Evolutionary conservation across 2,888 invertebrate species (phyloP), one percentile per base, ranked within the genome.

Genomic region (Parnassius glacialis): DNA sequence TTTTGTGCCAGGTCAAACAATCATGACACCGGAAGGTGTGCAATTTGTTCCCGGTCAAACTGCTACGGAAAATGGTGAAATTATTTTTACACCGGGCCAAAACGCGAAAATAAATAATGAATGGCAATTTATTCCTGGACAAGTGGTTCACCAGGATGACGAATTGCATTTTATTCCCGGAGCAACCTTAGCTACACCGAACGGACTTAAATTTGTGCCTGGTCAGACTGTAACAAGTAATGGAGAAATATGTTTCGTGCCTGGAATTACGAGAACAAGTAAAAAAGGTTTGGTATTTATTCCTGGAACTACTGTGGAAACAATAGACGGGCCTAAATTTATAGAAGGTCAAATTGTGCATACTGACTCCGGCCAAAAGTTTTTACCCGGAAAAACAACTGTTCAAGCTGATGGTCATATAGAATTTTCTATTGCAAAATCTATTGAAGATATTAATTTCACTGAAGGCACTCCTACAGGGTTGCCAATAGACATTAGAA

Each of bases 51-150:
- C 94, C 9, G 95, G 95, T 1, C 94, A 94, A 80, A 94, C 93
- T 68, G 88, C 93, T 12, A 84, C 89, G 56, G 85, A 92, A 57
- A 87, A 83, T 12, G 83, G 81, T 60, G 90, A 87, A 45, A 84
- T 87, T 45, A 92, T 87, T 65, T 95, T 95, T 70, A 92, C 94
- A 10, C 93, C 95, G 0, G 95, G 95, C 13, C 94, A 94, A 78
- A 93, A 93, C 68, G 83, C 93, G 1, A 86, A 87, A 58, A 83
- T 90, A 50, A 84, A 89, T 56, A 84, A 90, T 61, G 93, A 92
- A 63, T 94, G 93, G 93, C 93, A 94, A 69, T 95, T 95, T 70
- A 86, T 94, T 42, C 94, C 94, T 2, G 95, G 94, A 0, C 94
- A 94, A 78, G 90, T 90, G 41, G 72, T 93, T 55, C 88, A 91